Base-by-base conservation (phyloP, 1,140 invertebrate genomes). In the Sarcophaga bullata region DNA sequence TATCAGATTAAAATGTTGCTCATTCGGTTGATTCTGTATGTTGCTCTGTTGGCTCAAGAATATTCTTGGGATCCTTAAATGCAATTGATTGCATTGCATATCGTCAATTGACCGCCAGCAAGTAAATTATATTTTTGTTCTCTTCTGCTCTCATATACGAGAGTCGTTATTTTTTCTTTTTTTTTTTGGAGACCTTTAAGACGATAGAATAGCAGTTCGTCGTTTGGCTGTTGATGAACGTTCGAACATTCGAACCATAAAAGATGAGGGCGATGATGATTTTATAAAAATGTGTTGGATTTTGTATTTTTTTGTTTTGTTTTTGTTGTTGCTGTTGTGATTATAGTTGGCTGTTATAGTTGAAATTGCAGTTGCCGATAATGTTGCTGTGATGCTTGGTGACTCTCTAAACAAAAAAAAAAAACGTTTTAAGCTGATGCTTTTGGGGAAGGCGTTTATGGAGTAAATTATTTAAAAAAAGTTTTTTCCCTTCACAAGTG, bases 1-100 rank as follows among this genome's bases (percentile, higher is more conserved):
- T 87, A 87, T 87, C 86, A 87, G 86, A 87, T 87, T 87, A 87
- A 86, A 86, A 87, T 85, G 86, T 87, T 86, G 85, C 84, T 86
- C 86, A 87, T 85, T 84, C 84, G 82, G 85, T 68, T 5, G 62
- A 9, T 8, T 17, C 19, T 68, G 62, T 68, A 19, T 58, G 50
- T 52, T 3, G 17, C 17, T 25, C 50, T 73, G 72, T 10, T 82
- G 82, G 9, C 82, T 49, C 15, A 76, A 15, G 52, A 81, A 37
- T 81, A 78, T 49, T 52, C 48, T 11, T 62, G 11, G 62, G n/a
- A 48, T 80, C 83, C 85, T 37, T 48, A 75, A 75, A 75, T 52
- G 75, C 75, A 78, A 78, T 78, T 49, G 62, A 68, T 68, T 68
- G 62, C 62, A 68, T 8, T 68, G 62, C 8, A 68, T 68, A 68